These are phyloP conservation scores for Anthoptus insignis DNA, from an alignment of 2,888 invertebrate genomes.

Conservation along the genomic window DNA sequence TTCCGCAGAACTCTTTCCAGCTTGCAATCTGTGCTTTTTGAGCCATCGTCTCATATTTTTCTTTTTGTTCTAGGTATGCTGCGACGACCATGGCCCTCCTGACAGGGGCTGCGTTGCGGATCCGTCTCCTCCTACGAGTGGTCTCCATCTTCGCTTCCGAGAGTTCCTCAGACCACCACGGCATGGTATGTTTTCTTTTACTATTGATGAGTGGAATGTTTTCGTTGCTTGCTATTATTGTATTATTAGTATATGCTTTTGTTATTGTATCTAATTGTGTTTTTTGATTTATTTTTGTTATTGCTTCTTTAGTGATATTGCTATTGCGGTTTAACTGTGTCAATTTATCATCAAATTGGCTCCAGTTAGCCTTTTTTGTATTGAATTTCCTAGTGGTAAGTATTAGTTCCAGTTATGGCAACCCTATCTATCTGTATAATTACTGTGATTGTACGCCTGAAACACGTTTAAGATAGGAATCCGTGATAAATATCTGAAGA, in stretches of 20 bases:
- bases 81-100: neutral
- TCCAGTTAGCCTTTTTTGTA: constrained; percentile 14
- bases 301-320: too few relatives aligned
- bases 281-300: too few relatives aligned
- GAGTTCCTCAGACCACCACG: neutral
- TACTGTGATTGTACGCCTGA: constrained; percentile 20
- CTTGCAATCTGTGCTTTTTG: constrained; percentile 39
- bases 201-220: neutral
- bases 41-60: constrained; percentile 14
- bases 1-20: constrained; percentile 48
- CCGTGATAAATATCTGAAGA: constrained; percentile 29
- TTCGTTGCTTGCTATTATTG: neutral
- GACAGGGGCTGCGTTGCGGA: neutral
- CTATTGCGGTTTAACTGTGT: neutral
- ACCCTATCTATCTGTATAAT: neutral
- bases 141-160: neutral
- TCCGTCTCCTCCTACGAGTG: neutral
- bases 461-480: constrained; percentile 20
- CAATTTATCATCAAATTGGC: constrained; percentile 13
- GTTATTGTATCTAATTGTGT: neutral
- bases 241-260: neutral
- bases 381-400: neutral
- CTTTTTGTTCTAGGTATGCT: neutral
- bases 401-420: neutral
- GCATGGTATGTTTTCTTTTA: neutral